phyloP scores from a whole-genome alignment of 2,888 invertebrate genomes.

The Craniophora ligustri region DNA sequence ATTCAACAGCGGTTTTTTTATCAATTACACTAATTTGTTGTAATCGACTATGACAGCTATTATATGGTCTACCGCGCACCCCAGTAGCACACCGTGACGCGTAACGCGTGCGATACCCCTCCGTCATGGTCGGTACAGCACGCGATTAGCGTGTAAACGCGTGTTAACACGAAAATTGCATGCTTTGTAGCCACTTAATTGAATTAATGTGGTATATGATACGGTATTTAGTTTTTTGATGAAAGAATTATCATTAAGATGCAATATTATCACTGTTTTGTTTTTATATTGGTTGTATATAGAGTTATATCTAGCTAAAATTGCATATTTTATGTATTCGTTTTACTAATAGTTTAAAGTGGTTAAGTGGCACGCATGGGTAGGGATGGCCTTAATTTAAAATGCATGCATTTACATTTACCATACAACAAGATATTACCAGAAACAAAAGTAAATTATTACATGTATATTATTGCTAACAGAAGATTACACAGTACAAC shows the following conservation, averaged over 20 bases:
- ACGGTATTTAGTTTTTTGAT: conserved; percentile 16
- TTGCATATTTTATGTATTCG: too few relatives aligned
- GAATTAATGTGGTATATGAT: conserved; percentile 42
- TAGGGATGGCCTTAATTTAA: too few relatives aligned
- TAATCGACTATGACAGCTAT: conserved; percentile 39
- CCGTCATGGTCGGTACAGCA: conserved; percentile 77
- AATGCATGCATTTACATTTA: background rate
- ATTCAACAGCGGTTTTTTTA: background rate
- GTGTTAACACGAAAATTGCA: conserved; percentile 48
- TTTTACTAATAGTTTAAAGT: too few relatives aligned
- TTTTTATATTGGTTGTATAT: too few relatives aligned
- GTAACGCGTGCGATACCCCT: conserved; percentile 53
- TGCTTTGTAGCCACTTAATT: conserved; percentile 47
- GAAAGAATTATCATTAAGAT: too few relatives aligned
- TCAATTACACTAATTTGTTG: background rate
- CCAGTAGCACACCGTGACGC: conserved; percentile 52
- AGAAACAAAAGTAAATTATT: conserved; percentile 18
- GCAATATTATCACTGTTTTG: too few relatives aligned
- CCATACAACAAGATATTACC: conserved; percentile 8
- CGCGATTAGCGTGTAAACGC: conserved; percentile 74
- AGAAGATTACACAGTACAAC: conserved; percentile 24
- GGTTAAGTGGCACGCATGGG: too few relatives aligned
- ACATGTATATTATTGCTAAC: conserved; percentile 25
- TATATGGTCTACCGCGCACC: conserved; percentile 59
- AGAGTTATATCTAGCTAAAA: background rate